Conservation (phyloP, 2,113 vertebrate genomes). For the Riparia riparia region DNA sequence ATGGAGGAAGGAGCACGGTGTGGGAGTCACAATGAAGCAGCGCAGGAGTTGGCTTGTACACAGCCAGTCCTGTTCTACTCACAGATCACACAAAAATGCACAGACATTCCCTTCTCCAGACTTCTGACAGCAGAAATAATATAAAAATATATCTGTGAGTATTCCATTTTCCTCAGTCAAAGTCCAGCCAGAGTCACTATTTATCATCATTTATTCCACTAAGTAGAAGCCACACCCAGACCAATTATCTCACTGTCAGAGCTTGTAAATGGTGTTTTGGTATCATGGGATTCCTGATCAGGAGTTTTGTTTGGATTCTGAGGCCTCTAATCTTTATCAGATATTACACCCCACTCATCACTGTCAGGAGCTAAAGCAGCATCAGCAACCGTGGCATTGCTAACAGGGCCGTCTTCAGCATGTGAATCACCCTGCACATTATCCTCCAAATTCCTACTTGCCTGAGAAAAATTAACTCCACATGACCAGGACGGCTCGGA, state of each 20-base stretch:
- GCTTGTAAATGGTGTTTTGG: slow-evolving; percentile 50
- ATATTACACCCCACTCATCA: slow-evolving; percentile 65
- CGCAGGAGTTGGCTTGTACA: neutral
- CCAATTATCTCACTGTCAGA: slow-evolving; percentile 56
- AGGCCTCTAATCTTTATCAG: slow-evolving; percentile 61
- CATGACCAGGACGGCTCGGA: neutral
- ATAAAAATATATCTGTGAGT: slow-evolving; percentile 34
- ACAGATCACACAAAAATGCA: slow-evolving; percentile 10
- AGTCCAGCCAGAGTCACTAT: slow-evolving; percentile 34
- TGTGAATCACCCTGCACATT: neutral
- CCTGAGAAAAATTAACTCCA: neutral
- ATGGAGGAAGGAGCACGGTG: neutral
- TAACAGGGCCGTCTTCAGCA: neutral
- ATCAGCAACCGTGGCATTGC: neutral
- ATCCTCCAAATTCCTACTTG: neutral
- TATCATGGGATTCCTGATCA: slow-evolving; percentile 30
- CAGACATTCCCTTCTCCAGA: neutral
- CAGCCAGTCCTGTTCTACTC: neutral
- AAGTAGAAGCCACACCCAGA: slow-evolving; percentile 37
- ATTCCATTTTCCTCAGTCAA: slow-evolving; percentile 12
- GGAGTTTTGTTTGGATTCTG: slow-evolving; percentile 45
- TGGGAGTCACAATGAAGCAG: neutral
- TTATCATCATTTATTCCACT: slow-evolving; percentile 53
- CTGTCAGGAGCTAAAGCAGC: slow-evolving; percentile 42
- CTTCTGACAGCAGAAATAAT: slow-evolving; percentile 30